These are phyloP conservation scores for Chloebia gouldiae DNA, from an alignment of 2,113 vertebrate genomes.

Conservation along the genomic window DNA sequence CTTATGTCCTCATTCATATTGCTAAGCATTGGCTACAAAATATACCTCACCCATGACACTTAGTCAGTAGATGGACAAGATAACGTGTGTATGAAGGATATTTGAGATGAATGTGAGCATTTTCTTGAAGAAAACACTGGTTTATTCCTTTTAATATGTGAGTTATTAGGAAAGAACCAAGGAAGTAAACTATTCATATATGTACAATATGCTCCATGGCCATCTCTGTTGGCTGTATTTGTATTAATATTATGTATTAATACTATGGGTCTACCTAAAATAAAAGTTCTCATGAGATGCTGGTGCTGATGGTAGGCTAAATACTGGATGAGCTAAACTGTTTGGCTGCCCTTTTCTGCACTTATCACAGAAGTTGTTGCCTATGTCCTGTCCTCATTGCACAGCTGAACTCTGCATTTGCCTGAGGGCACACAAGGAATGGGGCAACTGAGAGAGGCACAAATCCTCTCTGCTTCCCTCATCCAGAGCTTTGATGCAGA, in stretches of 20 bases:
- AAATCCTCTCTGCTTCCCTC: background rate
- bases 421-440: accelerated
- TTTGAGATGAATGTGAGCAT: background rate
- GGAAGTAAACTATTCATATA: background rate
- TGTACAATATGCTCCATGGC: background rate
- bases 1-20: background rate
- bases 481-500: background rate
- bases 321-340: background rate
- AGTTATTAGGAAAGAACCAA: background rate
- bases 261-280: background rate
- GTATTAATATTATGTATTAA: background rate
- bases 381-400: background rate
- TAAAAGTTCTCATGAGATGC: background rate
- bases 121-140: background rate
- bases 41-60: background rate
- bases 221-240: background rate
- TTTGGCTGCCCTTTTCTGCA: background rate
- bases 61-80: background rate
- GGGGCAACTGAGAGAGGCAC: background rate
- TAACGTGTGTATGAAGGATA: background rate
- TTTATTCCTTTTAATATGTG: background rate
- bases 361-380: background rate
- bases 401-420: background rate
- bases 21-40: background rate
- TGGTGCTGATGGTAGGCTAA: background rate